Base-by-base conservation (phyloP, 64 coral and sea anemone genomes). In the Montipora capricornis region DNA sequence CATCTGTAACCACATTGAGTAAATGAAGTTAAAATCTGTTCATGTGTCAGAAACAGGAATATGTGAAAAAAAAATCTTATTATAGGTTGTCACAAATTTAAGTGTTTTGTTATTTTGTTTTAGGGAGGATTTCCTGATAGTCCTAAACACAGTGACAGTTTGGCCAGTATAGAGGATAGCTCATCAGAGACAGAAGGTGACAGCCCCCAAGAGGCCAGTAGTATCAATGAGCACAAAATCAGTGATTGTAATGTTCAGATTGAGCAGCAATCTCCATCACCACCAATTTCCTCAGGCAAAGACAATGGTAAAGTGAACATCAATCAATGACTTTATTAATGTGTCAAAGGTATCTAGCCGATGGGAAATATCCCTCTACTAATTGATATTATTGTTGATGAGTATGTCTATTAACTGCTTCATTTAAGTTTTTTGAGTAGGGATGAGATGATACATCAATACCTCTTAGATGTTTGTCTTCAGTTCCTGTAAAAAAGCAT, bases 41-140 rank as follows among this genome's bases (percentile, higher is more conserved):
- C 0, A 55, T 55, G 52, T 55, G 5, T 55, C 52, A 55, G 52
- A 55, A 10, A 55, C 52, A 55, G 9, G 52, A 55, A 5, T 57
- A 5, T 57, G 53, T 57, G 3, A 6, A 57, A 57, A 57, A 57
- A 57, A 57, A 57, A 57, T 57, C 11, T 1, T 0, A 11, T 57
- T 8, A 57, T 57, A 11, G 6, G 6, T 0, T 57, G 53, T 57
- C 53, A 6, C 53, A 57, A 6, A 57, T 57, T 57, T 57, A 12
- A 4, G 9, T 12, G 9, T 64, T 14, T 64, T 14, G 14, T 14
- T 64, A 12, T 64, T 12, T 7, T 45, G 5, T 86, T 68, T 68
- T 10, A 86, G 82, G 82, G 82, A 59, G 82, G 44, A 51, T 73
- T 86, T 66, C 82, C 82, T 73, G 82, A 86, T 51, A 86, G 47